A percentile compares a stretch with the other conserved stretches of the same genome.
Conservation (phyloP, 2,113 vertebrate genomes). For the Hiodon alosoides region DNA sequence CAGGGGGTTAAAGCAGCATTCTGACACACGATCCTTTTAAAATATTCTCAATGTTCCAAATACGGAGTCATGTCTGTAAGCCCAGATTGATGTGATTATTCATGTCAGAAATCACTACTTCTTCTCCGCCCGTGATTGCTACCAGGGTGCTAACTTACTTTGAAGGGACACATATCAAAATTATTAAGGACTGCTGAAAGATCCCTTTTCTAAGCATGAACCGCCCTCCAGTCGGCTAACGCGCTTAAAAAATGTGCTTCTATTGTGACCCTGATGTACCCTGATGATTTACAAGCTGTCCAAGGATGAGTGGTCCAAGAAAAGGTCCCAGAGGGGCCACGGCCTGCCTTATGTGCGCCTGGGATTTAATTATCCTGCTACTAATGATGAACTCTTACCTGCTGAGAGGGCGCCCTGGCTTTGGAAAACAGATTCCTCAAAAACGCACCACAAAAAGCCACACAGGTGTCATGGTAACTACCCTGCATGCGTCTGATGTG, state of each 20-base stretch:
- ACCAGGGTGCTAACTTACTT: background rate
- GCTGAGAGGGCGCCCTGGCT: slow-evolving; percentile 31
- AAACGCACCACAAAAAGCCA: slow-evolving; percentile 23
- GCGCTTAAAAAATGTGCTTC: slow-evolving; percentile 12
- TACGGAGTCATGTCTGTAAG: background rate
- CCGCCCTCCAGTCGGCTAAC: slow-evolving; percentile 21
- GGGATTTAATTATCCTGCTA: slow-evolving; percentile 62
- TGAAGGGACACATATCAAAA: slow-evolving; percentile 22
- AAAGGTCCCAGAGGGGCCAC: slow-evolving; percentile 33
- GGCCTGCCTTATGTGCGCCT: slow-evolving; percentile 51
- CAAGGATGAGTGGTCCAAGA: slow-evolving; percentile 41
- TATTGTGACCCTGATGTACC: slow-evolving; percentile 23
- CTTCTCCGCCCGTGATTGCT: slow-evolving; percentile 25
- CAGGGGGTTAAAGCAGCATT: too few species aligned
- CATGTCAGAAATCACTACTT: slow-evolving; percentile 10
- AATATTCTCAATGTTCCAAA: background rate
- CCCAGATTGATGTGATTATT: background rate
- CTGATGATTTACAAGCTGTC: slow-evolving; percentile 40
- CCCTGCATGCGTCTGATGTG: slow-evolving; percentile 14
- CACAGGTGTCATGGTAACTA: slow-evolving; percentile 38
- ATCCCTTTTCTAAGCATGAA: slow-evolving; percentile 28
- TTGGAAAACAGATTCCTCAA: background rate
- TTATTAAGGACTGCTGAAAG: slow-evolving; percentile 35
- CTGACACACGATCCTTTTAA: too few species aligned
- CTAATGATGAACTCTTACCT: slow-evolving; percentile 56